Conservation (phyloP, 1,140 invertebrate species). For the Drosophila lowei region DNA sequence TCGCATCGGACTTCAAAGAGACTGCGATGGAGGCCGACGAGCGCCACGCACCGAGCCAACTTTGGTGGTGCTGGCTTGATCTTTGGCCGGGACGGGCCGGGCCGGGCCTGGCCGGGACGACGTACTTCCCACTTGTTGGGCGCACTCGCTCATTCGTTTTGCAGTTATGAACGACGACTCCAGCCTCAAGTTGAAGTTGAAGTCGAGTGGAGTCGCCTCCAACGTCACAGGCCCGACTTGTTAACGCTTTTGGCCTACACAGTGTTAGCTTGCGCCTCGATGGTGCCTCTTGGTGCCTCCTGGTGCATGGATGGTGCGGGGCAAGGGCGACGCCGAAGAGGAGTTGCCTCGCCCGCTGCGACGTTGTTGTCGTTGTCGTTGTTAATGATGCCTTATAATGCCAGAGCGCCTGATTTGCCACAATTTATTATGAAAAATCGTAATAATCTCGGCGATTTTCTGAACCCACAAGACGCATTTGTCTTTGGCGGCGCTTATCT, state of each 20-base stretch:
- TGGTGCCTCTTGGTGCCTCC: not conserved
- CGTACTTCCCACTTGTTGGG: slow-evolving; percentile 77
- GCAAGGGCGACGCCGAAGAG: not conserved
- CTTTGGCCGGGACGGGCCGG: slow-evolving; percentile 52
- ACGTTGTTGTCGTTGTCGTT: slow-evolving; percentile 63
- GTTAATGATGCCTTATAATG: slow-evolving; percentile 82
- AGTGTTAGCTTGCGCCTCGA: slow-evolving; percentile 75
- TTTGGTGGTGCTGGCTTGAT: slow-evolving; percentile 73
- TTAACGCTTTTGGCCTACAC: slow-evolving; percentile 75
- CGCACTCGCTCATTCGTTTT: slow-evolving; percentile 39
- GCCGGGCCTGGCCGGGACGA: slow-evolving; percentile 10
- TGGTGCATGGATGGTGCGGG: not conserved
- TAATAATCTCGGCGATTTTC: slow-evolving; percentile 76
- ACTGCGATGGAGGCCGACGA: slow-evolving; percentile 49
- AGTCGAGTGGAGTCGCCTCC: slow-evolving; percentile 23
- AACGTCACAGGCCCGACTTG: slow-evolving; percentile 68
- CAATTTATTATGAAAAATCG: slow-evolving; percentile 82
- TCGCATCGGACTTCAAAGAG: slow-evolving; percentile 70
- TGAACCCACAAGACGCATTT: slow-evolving; percentile 82
- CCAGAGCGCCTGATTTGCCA: slow-evolving; percentile 81
- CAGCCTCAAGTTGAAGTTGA: not conserved
- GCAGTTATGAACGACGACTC: slow-evolving; percentile 40
- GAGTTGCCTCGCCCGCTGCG: slow-evolving; percentile 37
- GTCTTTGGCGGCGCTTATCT: slow-evolving; percentile 78
- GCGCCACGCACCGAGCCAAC: slow-evolving; percentile 68